Evolutionary conservation across 2,797 vertebrate genomes (phyloP).

Genomic region (Phrynocephalus forsythii): DNA sequence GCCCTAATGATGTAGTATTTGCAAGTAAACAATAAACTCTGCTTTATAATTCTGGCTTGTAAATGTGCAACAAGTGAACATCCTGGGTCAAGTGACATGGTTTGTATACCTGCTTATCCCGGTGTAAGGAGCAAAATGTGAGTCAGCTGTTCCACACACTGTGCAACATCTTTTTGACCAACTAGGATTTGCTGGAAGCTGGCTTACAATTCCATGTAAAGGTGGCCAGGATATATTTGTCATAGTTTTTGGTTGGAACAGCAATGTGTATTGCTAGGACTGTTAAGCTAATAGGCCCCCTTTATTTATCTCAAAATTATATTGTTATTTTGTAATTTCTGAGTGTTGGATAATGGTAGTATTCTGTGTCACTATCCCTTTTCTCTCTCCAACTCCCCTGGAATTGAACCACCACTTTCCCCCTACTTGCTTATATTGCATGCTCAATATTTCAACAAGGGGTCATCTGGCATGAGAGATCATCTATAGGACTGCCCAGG

Average conservation of each 20-base stretch:
- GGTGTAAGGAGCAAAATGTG: neutral
- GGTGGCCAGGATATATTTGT: neutral
- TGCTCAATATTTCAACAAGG: constrained; percentile 25
- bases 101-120: neutral
- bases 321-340: neutral
- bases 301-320: neutral
- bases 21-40: neutral
- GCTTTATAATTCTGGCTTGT: neutral
- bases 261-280: neutral
- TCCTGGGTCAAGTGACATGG: neutral
- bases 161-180: neutral
- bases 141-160: neutral
- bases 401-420: constrained; percentile 33
- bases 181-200: neutral
- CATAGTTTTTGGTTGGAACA: neutral
- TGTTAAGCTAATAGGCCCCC: neutral
- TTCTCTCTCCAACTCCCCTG: neutral
- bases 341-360: neutral
- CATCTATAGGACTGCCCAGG: constrained; percentile 3
- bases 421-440: constrained; percentile 3
- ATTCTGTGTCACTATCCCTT: neutral
- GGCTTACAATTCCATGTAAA: neutral
- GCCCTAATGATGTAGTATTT: neutral
- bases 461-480: constrained; percentile 25
- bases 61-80: neutral